A percentile compares a stretch with the other conserved stretches of the same genome.
These are phyloP conservation scores for Helarctos malayanus DNA, from an alignment of 2,797 vertebrate species.

Conservation along the genomic window DNA sequence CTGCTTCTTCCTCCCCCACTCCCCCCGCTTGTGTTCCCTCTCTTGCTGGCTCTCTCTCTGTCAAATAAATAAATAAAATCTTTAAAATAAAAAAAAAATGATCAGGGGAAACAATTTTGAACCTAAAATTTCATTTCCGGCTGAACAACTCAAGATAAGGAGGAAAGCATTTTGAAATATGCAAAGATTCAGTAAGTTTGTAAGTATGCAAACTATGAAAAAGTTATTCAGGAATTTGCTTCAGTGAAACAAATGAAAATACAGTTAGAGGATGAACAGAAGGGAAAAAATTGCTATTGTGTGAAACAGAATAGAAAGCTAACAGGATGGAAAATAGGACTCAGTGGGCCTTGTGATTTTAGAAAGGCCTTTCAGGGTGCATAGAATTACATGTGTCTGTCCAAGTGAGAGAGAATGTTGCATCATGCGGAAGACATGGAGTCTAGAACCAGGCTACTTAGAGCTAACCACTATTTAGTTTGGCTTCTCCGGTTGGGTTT, in stretches of 20 bases:
- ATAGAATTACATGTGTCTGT: neutral
- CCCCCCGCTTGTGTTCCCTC: too few species aligned
- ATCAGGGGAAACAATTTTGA: neutral
- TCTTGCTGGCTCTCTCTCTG: too few species aligned
- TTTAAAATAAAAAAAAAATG: neutral
- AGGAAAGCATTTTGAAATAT: neutral
- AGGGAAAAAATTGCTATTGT: neutral
- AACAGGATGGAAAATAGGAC: neutral
- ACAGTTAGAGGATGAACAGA: neutral
- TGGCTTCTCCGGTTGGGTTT: neutral
- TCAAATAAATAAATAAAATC: too few species aligned
- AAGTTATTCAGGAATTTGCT: neutral
- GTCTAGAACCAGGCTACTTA: neutral
- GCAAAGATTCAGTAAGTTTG: neutral
- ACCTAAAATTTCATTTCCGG: neutral
- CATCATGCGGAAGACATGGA: neutral
- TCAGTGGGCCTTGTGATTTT: neutral
- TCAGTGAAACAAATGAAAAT: constrained; percentile 23
- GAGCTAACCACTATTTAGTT: neutral
- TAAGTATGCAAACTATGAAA: neutral
- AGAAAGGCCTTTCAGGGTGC: neutral
- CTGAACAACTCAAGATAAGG: neutral
- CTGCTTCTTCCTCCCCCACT: too few species aligned
- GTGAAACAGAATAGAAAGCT: neutral
- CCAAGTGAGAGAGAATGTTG: neutral